phyloP scores from a whole-genome alignment of 1,140 invertebrate genomes.

The Choristoneura fumiferana region DNA sequence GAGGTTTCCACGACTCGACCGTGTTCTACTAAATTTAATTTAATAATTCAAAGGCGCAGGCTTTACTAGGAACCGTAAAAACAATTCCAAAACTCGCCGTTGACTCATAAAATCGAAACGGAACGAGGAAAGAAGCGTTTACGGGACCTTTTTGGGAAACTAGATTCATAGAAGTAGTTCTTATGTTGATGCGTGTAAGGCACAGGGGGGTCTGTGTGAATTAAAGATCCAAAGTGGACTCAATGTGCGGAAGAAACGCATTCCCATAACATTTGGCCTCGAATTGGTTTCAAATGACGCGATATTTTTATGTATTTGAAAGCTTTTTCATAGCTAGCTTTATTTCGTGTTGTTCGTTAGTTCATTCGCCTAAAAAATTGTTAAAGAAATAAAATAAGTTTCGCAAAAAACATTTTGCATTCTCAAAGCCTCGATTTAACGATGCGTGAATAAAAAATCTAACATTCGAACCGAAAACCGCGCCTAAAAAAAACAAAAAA shows the following conservation, averaged over 20 bases:
- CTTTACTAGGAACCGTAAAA: constrained; percentile 42
- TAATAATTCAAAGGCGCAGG: constrained; percentile 52
- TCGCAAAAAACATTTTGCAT: neutral
- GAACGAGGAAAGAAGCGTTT: constrained; percentile 54
- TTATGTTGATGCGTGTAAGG: neutral
- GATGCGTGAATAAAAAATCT: constrained; percentile 12
- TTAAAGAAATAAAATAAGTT: no score
- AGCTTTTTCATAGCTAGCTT: no score
- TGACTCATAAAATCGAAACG: constrained; percentile 55
- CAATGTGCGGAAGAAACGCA: neutral
- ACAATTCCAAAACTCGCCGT: constrained; percentile 53
- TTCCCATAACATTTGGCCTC: neutral
- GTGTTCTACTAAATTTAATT: constrained; percentile 36
- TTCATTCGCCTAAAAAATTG: no score
- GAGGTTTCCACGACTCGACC: constrained; percentile 14
- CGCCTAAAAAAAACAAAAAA: neutral
- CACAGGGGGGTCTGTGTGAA: neutral
- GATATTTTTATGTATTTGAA: no score
- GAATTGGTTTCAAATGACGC: neutral
- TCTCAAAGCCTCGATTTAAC: constrained; percentile 3
- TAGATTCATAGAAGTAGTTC: neutral
- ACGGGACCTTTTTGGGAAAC: constrained; percentile 40
- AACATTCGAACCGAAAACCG: neutral
- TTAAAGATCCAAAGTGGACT: neutral
- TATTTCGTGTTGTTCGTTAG: no score